A percentile compares a stretch with the other conserved stretches of the same genome.
These are phyloP conservation scores for Antigone vipio DNA, from an alignment of 2,113 vertebrate genomes.

Conservation along the genomic window DNA sequence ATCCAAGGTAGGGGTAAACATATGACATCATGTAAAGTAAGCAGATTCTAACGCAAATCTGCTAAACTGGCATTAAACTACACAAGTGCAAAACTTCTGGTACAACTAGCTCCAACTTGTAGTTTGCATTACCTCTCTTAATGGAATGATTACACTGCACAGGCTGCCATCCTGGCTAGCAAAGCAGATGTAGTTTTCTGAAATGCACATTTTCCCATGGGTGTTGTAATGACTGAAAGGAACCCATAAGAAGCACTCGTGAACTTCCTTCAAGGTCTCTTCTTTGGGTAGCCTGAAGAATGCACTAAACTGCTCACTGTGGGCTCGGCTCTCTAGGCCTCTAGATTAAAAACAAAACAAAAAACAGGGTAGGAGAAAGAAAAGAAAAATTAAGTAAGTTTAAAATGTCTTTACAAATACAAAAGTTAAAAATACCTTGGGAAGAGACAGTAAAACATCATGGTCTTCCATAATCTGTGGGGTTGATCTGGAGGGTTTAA, in stretches of 20 bases:
- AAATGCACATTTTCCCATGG: slow-evolving; percentile 93
- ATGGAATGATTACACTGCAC: slow-evolving; percentile 88
- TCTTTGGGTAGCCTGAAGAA: slow-evolving; percentile 92
- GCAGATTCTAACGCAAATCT: background rate
- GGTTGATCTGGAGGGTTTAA: background rate
- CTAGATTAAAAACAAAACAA: slow-evolving; percentile 66
- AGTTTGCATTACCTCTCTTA: slow-evolving; percentile 84
- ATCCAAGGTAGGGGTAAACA: background rate
- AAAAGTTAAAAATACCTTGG: background rate
- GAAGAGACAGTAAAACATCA: background rate
- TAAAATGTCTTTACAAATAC: background rate
- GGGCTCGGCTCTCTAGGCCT: slow-evolving; percentile 88
- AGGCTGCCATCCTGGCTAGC: slow-evolving; percentile 92
- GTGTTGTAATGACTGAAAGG: slow-evolving; percentile 89
- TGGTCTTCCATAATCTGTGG: background rate
- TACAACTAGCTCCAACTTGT: background rate
- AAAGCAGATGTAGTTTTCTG: slow-evolving; percentile 94
- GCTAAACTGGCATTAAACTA: background rate
- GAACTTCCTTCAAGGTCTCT: slow-evolving; percentile 89
- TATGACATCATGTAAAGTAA: background rate
- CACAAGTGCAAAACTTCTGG: background rate
- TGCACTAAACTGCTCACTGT: slow-evolving; percentile 88
- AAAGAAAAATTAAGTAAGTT: background rate
- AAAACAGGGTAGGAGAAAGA: background rate
- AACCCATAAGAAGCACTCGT: slow-evolving; percentile 94